Evolutionary conservation across 2,888 invertebrate genomes (phyloP), one percentile per base, ranked within the genome.

Genomic region (Oeneis ivallda): DNA sequence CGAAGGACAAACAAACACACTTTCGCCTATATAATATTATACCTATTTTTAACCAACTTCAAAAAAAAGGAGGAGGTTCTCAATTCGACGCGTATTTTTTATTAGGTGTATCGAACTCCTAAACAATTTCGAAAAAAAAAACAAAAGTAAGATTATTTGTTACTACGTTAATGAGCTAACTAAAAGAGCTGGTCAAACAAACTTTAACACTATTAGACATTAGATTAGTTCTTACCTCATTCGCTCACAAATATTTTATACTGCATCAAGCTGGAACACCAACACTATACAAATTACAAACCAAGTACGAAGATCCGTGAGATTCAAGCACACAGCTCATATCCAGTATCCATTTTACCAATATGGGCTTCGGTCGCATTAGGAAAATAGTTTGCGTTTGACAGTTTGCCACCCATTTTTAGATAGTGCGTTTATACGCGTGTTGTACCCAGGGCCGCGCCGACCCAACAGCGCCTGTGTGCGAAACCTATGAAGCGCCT

Each of bases 221-320:
- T 37, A 53, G 26, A 26, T 47, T 58, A 34, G 45, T 58, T 47
- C 62, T 53, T 62, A 62, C 53, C 52, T 53, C 53, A 15, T 62
- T 45, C 26, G 19, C 13, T 39, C 50, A 61, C 13, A 0, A 9
- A 52, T 11, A 17, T 10, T n/a, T n/a, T 17, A 34, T 10, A 13
- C 32, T 39, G 45, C 26, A 26, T 11, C 9, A 37, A 54, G 17
- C 34, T 8, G 17, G 47, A 56, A 34, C 19, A 41, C 32, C n/a
- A 52, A 34, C 54, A 26, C 37, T 19, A 37, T 15, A n/a, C 7
- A 45, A n/a, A 43, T 7, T 7, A 43, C n/a, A 8, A 5, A 4
- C 13, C 11, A 43, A 13, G n/a, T 0, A 4, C n/a, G n/a, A 13
- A 4, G 13, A n/a, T 47, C 47, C 47, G 15, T 9, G 8, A 17